A percentile compares a stretch with the other conserved stretches of the same genome.
These are phyloP conservation scores for Peromyscus nudipes DNA, from an alignment of 2,797 vertebrate genomes.

Conservation along the genomic window DNA sequence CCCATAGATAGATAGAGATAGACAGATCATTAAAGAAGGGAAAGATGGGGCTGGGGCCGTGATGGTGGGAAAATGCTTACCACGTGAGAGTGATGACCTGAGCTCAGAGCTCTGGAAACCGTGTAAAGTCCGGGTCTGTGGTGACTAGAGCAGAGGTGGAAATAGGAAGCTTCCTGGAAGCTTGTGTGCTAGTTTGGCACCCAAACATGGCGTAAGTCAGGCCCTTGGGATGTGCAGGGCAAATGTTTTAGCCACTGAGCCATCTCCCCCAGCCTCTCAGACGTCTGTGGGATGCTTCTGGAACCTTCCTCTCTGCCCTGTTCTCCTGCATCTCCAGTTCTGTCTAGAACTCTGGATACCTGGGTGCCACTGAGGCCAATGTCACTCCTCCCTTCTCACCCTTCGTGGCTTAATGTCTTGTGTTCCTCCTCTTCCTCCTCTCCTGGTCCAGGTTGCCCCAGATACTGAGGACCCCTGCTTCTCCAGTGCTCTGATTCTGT, in stretches of 20 bases:
- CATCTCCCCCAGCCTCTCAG: background rate
- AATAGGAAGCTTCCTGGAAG: background rate
- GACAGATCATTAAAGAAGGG: background rate
- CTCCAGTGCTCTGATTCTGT: too few relatives aligned
- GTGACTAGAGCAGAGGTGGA: background rate
- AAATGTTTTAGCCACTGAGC: background rate
- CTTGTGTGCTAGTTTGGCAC: too few relatives aligned
- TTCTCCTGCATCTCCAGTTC: background rate
- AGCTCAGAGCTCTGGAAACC: background rate
- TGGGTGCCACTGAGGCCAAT: background rate
- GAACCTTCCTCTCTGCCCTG: background rate
- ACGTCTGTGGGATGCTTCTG: background rate
- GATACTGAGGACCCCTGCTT: background rate
- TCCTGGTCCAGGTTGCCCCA: too few relatives aligned
- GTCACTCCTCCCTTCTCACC: background rate
- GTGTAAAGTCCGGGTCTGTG: background rate
- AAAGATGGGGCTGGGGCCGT: background rate
- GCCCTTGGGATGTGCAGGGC: background rate
- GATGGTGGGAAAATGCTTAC: too few relatives aligned
- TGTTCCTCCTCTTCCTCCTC: background rate
- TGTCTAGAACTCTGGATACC: fast-evolving
- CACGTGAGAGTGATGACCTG: too few relatives aligned
- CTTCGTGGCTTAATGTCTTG: background rate
- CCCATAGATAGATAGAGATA: background rate
- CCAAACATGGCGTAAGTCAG: background rate